Evolutionary conservation across 2,113 vertebrate species (phyloP).

Genomic region (Prolemur simus): DNA sequence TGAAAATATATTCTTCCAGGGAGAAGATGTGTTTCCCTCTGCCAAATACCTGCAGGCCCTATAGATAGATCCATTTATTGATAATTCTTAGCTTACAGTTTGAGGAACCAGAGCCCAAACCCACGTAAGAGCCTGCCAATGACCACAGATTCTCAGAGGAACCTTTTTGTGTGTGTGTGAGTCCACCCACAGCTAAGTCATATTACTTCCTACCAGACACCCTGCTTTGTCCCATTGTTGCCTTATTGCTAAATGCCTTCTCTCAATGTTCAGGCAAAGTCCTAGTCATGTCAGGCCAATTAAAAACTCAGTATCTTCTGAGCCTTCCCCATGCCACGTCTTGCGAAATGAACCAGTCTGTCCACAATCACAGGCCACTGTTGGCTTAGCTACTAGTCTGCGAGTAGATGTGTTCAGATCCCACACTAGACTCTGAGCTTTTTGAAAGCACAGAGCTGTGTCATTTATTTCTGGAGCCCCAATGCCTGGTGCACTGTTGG

Average conservation of each 20-base stretch:
- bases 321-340: background rate
- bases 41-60: background rate
- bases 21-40: background rate
- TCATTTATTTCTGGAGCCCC: constrained; percentile 44
- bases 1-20: background rate
- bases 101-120: background rate
- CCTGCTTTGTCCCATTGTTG: background rate
- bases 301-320: background rate
- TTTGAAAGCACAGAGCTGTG: background rate
- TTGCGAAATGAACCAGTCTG: background rate
- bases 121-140: background rate
- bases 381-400: background rate
- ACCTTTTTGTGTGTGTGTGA: background rate
- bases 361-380: background rate
- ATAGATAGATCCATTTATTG: background rate
- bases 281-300: background rate
- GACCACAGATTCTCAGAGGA: background rate
- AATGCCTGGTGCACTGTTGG: background rate
- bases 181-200: background rate
- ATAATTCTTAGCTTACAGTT: background rate
- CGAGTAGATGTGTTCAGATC: background rate
- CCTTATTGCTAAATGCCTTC: background rate
- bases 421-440: background rate
- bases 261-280: background rate
- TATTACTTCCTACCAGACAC: background rate